Percentiles rank a stretch among this genome's conserved stretches.
Evolutionary conservation across 2,888 invertebrate species (phyloP).

Genomic region (Tupiocoris notatus): DNA sequence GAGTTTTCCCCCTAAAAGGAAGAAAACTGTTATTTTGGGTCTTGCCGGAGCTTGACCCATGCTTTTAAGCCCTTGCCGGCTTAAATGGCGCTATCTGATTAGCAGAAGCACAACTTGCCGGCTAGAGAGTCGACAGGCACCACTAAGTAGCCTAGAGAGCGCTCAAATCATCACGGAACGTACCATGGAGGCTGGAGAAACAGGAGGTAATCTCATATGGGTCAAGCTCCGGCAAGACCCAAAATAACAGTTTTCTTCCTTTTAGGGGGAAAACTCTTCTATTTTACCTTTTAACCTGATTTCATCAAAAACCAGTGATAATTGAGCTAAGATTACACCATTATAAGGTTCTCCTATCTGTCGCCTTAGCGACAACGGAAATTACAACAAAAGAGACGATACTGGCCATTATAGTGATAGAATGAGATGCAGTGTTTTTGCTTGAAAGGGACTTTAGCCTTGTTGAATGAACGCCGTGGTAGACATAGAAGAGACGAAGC

Average conservation of each 20-base stretch:
- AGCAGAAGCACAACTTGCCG: too few relatives aligned
- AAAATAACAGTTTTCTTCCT: neutral
- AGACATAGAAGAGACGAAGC: too few relatives aligned
- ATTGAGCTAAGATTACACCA: too few relatives aligned
- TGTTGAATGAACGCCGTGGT: slow-evolving; percentile 24
- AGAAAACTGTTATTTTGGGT: neutral
- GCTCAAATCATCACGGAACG: neutral
- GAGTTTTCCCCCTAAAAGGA: neutral
- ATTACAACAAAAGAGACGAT: neutral
- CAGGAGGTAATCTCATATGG: neutral
- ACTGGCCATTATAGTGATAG: neutral
- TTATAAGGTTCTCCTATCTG: too few relatives aligned
- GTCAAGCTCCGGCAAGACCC: neutral
- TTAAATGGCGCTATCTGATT: too few relatives aligned
- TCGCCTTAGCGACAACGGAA: neutral
- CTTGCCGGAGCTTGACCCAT: neutral
- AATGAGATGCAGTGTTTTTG: slow-evolving; percentile 19
- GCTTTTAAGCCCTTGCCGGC: neutral
- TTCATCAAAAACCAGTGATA: too few relatives aligned
- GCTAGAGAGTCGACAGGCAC: too few relatives aligned
- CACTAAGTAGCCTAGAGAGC: neutral
- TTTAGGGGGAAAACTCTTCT: neutral
- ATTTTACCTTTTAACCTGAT: too few relatives aligned
- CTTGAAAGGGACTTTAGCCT: slow-evolving; percentile 30
- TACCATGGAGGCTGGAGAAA: neutral